Base-by-base conservation (phyloP, 2,113 vertebrate genomes). In the Tamias sibiricus region DNA sequence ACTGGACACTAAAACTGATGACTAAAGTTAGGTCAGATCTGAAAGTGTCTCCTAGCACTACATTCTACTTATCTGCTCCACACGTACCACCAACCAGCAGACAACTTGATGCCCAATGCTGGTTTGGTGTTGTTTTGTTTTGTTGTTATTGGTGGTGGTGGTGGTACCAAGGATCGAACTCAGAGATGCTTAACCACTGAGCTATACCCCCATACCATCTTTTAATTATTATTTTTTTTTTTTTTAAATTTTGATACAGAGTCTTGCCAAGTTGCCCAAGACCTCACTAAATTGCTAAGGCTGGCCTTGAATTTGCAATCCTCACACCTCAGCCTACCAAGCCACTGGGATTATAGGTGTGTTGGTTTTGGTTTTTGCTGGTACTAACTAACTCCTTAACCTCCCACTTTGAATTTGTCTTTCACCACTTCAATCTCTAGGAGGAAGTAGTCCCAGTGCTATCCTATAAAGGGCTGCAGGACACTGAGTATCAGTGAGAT, bases 21-120 rank as follows among this genome's bases (percentile, higher is more conserved):
- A 72, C 2, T 28, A 71, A 44, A 77, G 26, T 42, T 12, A 35
- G 64, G n/a, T 71, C n/a, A 37, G 72, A 42, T 84, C 20, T 22
- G 17, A 82, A 37, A 11, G 49, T 62, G 1, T 32, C 40, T 37
- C 68, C 37, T 0, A 2, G 6, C 6, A 6, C 47, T 79, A 44
- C 14, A 4, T 54, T 68, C 91, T 26, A 11, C 74, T 16, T 14
- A 1, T 54, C 68, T 42, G 20, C 5, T 19, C 68, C 40, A 28
- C 0, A 0, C 6, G 16, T 3, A 69, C 12, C 74, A 40, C 37
- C 40, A 3, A 32, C 35, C 8, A 10, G 66, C 0, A 35, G 32
- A 30, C 8, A 16, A 24, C 37, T 20, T 4, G 32, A 42, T 26
- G 54, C 24, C 30, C 24, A 8, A 16, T 12, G 35, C 20, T 6